phyloP scores from a whole-genome alignment of 2,113 vertebrate genomes.

The Sinocyclocheilus anophthalmus region DNA sequence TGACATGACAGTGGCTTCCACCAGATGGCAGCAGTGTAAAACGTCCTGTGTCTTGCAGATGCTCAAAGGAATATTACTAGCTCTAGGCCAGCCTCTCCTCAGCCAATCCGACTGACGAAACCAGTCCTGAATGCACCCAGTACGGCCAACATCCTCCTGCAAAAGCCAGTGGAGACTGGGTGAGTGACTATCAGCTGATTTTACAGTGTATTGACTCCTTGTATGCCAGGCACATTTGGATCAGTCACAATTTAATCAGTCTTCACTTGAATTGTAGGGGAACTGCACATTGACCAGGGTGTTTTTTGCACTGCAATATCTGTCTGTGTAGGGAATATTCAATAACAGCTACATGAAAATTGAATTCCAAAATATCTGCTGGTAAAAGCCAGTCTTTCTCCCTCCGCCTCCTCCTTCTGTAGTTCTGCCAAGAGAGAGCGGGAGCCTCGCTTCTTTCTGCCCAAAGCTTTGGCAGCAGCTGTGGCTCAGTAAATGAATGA shows the following conservation, averaged over 20 bases:
- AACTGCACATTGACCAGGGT: neutral
- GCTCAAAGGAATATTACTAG: slow-evolving; percentile 37
- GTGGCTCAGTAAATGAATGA: slow-evolving; percentile 58
- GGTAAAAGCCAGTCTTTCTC: neutral
- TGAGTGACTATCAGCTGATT: slow-evolving; percentile 70
- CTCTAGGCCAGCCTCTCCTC: slow-evolving; percentile 75
- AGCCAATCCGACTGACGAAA: slow-evolving; percentile 82
- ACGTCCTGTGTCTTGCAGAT: slow-evolving; percentile 56
- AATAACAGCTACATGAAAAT: slow-evolving; percentile 31
- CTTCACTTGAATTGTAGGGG: neutral
- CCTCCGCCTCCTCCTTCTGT: neutral
- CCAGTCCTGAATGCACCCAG: slow-evolving; percentile 55
- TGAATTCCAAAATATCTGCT: slow-evolving; percentile 12
- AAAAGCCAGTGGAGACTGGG: slow-evolving; percentile 77
- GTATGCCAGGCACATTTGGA: neutral
- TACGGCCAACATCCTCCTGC: slow-evolving; percentile 74
- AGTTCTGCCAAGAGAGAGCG: slow-evolving; percentile 33
- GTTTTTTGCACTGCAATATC: slow-evolving; percentile 11
- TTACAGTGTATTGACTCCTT: neutral
- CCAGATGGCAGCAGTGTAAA: slow-evolving; percentile 64
- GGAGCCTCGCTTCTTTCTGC: slow-evolving; percentile 49
- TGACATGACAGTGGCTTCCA: slow-evolving; percentile 31
- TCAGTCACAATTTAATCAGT: neutral
- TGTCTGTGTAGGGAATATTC: slow-evolving; percentile 11
- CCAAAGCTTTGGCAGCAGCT: slow-evolving; percentile 58